Evolutionary conservation across 1,140 invertebrate species (phyloP).

Genomic region (Brachystomella parvula): DNA sequence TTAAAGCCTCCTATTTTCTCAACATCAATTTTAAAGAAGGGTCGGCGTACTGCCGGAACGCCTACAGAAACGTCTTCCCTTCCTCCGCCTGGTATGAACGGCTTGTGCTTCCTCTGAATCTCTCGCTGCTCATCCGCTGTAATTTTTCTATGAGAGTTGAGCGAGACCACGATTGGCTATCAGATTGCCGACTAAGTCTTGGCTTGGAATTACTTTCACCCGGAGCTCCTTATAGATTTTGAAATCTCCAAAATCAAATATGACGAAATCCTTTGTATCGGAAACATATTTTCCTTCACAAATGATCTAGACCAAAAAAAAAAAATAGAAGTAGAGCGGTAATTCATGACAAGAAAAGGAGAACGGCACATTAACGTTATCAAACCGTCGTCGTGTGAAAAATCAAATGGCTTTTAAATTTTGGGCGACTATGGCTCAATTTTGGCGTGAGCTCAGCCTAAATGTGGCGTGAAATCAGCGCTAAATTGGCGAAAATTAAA

Average conservation of each 20-base stretch:
- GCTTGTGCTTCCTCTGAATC: background rate
- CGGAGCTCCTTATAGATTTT: slow-evolving; percentile 2
- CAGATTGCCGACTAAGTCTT: background rate
- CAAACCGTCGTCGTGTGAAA: background rate
- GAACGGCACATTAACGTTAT: background rate
- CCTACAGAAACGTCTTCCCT: background rate
- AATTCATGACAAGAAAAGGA: background rate
- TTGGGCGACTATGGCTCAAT: background rate
- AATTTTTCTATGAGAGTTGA: background rate
- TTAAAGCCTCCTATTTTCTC: background rate
- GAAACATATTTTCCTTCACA: background rate
- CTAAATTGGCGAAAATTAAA: too few species aligned
- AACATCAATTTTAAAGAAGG: background rate
- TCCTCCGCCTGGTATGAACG: background rate
- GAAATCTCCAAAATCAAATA: slow-evolving; percentile 7
- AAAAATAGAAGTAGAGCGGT: background rate
- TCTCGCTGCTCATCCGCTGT: background rate
- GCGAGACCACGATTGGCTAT: background rate
- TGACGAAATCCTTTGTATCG: background rate
- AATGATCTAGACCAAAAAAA: background rate
- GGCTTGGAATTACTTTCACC: background rate
- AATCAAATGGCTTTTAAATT: background rate
- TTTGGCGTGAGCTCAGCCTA: too few species aligned
- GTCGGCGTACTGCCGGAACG: background rate
- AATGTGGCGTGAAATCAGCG: too few species aligned